Evolutionary conservation across 2,113 vertebrate genomes (phyloP), one percentile per base, ranked within the genome.

Genomic region (Cromileptes altivelis): DNA sequence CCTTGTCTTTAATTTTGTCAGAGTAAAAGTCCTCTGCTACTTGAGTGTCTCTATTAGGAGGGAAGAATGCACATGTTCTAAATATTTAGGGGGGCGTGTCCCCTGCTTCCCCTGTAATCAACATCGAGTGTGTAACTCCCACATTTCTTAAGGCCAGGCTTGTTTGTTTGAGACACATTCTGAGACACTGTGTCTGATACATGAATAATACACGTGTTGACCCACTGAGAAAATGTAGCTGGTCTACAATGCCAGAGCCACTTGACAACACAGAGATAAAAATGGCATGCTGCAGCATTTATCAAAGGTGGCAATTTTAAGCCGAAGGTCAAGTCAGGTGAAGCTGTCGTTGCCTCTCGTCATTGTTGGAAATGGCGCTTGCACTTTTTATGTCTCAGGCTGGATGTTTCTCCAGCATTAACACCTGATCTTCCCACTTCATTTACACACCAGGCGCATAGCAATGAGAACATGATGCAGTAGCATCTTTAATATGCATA

Each of bases 161-260:
- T 30, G 56, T 69, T 77, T 57, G 37, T 68, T 60, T 47, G 25
- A 49, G 40, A 58, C 52, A 30, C 45, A 56, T 27, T 58, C 68
- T 64, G 37, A 33, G 47, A 37, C 50, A 55, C 69, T 81, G 64
- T 81, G 78, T 76, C 78, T 90, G 83, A 67, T 25, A 33, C 75
- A 84, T 91, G 64, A 91, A 91, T 89, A 75, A 90, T 82, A 72
- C 65, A 91, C 58, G 17, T 75, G 80, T 52, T 89, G 88, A 85
- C 89, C 89, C 75, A 85, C 77, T 87, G 80, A 84, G 78, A 70
- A 80, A 70, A 74, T 81, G 72, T 70, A 50, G n/a, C 75, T 56
- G 60, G 33, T 53, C 25, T 60, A 45, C 25, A 76, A 79, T 42
- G 33, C 70, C 21, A 47, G 6, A 70, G 23, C 47, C 40, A 52